phyloP scores from a whole-genome alignment of 2,113 vertebrate genomes.

The Pycnonotus jocosus region DNA sequence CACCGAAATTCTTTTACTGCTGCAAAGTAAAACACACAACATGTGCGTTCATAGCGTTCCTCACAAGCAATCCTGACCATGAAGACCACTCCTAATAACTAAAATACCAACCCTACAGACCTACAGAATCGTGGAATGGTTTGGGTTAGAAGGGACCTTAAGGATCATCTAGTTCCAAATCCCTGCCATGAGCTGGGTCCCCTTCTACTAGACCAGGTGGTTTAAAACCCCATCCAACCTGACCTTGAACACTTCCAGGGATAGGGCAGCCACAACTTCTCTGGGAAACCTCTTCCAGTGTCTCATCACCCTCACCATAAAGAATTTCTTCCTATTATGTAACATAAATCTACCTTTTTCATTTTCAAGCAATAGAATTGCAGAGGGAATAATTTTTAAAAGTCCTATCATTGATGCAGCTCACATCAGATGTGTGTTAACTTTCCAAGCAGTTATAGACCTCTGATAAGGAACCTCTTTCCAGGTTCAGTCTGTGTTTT shows the following conservation, averaged over 20 bases:
- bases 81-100: not conserved
- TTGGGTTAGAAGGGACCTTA: not conserved
- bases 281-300: not conserved
- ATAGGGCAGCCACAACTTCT: not conserved
- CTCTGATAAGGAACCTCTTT: not conserved
- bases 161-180: not conserved
- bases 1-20: not conserved
- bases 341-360: not conserved
- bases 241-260: not conserved
- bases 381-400: not conserved
- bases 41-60: accelerated
- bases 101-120: not conserved
- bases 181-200: not conserved
- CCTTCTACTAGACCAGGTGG: not conserved
- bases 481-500: not conserved
- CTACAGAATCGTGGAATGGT: not conserved
- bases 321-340: not conserved
- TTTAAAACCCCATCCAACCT: not conserved
- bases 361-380: not conserved
- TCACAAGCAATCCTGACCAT: not conserved
- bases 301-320: not conserved
- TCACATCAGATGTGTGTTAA: not conserved
- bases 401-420: not conserved
- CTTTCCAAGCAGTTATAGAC: not conserved
- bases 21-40: not conserved